phyloP scores from a whole-genome alignment of 2,888 invertebrate genomes.

The Podotricha telesiphe region DNA sequence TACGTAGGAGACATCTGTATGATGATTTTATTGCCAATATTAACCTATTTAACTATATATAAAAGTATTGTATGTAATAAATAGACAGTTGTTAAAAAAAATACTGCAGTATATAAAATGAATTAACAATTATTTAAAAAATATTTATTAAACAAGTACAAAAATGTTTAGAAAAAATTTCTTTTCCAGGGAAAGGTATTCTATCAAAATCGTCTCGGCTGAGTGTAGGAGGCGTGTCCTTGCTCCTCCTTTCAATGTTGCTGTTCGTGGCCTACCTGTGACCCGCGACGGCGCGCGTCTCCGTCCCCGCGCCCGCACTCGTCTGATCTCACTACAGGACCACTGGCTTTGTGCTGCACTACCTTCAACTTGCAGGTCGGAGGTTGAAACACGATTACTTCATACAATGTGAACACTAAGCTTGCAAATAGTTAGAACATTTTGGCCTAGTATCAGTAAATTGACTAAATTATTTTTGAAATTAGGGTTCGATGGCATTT shows the following conservation, averaged over 20 bases:
- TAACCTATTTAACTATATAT: too few species aligned
- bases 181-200: conserved; percentile 69
- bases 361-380: too few species aligned
- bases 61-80: too few species aligned
- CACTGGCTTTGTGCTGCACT: neutral
- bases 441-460: neutral
- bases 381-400: neutral
- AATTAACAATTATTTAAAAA: too few species aligned
- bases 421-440: neutral
- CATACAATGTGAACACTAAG: too few species aligned
- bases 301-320: conserved; percentile 49
- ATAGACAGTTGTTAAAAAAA: too few species aligned
- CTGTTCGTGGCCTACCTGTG: conserved; percentile 61
- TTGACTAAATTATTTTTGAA: neutral
- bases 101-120: too few species aligned
- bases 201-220: conserved; percentile 59
- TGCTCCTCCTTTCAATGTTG: conserved; percentile 59
- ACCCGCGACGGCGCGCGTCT: conserved; percentile 54
- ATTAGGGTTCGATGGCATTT: neutral
- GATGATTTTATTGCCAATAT: too few species aligned
- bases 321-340: conserved; percentile 41
- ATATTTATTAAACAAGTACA: too few species aligned
- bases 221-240: conserved; percentile 55
- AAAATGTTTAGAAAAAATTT: neutral
- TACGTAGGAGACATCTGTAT: too few species aligned